Conservation (phyloP, 1,140 invertebrate genomes). For the Mamestra configurata region DNA sequence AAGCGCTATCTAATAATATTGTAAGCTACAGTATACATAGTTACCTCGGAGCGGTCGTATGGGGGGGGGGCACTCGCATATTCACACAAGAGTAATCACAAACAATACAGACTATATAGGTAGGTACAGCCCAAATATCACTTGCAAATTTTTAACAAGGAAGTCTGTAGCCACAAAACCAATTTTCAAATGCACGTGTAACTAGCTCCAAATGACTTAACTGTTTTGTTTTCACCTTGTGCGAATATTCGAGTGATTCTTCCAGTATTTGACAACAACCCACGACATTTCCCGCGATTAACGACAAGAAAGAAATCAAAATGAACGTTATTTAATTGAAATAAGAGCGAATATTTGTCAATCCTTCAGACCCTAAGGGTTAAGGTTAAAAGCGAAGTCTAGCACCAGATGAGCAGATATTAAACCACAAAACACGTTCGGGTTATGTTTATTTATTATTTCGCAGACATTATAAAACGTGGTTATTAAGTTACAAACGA, state of each 20-base stretch:
- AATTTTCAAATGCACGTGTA: constrained; percentile 18
- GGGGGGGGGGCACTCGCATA: not conserved
- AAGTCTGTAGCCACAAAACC: not conserved
- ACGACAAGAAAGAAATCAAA: constrained; percentile 5
- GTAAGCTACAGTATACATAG: constrained; percentile 67
- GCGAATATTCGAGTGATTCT: constrained; percentile 8
- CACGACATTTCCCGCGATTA: not conserved
- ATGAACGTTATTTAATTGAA: constrained; percentile 24
- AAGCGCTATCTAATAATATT: constrained; percentile 82
- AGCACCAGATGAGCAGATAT: constrained; percentile 54
- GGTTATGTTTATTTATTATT: constrained; percentile 53
- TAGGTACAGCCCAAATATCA: not conserved
- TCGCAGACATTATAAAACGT: constrained; percentile 44
- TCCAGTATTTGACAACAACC: not conserved
- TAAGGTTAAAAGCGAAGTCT: constrained; percentile 45
- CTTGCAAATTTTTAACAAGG: not conserved
- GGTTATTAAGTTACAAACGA: constrained; percentile 50
- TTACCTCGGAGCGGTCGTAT: constrained; percentile 35
- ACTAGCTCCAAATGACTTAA: constrained; percentile 28
- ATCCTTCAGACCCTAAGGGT: constrained; percentile 36
- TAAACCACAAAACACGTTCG: constrained; percentile 46
- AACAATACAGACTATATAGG: not conserved
- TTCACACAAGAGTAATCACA: not conserved
- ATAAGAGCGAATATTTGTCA: constrained; percentile 26
- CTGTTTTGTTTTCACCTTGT: not conserved